Evolutionary conservation across 2,797 vertebrate genomes (phyloP).

Genomic region (Aselliscus stoliczkanus): DNA sequence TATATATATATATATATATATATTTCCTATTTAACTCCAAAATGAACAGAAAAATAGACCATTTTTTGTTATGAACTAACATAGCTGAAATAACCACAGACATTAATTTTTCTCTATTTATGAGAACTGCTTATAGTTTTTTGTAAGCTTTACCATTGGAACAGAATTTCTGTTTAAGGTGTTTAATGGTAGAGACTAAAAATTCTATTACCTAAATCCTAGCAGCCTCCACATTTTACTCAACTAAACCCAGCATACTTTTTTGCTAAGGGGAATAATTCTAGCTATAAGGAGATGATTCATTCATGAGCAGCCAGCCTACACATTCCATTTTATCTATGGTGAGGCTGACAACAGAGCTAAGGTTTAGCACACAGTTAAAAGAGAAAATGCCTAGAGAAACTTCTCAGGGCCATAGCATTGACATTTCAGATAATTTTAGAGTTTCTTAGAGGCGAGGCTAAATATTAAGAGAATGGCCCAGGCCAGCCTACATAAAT

Average conservation of each 20-base stretch:
- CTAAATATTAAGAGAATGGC: background rate
- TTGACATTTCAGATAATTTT: background rate
- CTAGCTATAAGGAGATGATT: background rate
- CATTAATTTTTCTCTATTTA: slow-evolving; percentile 1
- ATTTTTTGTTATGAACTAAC: background rate
- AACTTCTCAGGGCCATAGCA: background rate
- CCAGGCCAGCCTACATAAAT: background rate
- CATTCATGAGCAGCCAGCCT: background rate
- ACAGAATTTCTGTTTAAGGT: background rate
- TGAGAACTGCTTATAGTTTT: slow-evolving; percentile 23
- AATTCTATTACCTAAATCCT: slow-evolving; percentile 6
- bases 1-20: background rate
- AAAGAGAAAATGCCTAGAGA: background rate
- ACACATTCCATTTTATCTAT: background rate
- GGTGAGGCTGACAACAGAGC: background rate
- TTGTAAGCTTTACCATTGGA: background rate
- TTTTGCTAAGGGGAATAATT: background rate
- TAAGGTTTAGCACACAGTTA: background rate
- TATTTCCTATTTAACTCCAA: slow-evolving; percentile 14
- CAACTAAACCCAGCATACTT: background rate
- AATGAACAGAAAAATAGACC: background rate
- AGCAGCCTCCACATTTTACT: background rate
- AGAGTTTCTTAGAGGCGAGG: background rate
- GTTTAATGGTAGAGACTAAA: slow-evolving; percentile 27
- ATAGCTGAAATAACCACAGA: background rate